Evolutionary conservation across 2,113 vertebrate species (phyloP).

Genomic region (Crotalus tigris): DNA sequence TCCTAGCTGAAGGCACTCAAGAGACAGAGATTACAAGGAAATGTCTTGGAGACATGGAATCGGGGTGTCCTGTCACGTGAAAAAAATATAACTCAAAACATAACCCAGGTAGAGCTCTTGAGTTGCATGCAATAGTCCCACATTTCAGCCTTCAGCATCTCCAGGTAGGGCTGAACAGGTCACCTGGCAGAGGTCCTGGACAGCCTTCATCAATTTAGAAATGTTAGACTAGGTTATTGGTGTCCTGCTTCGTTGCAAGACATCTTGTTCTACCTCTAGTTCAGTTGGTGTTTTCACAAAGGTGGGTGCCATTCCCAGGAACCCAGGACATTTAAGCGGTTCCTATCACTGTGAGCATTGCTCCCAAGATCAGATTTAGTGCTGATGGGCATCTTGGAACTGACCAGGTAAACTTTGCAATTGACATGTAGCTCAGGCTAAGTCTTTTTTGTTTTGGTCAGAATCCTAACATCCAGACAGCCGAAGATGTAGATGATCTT

Average conservation of each 20-base stretch:
- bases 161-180: background rate
- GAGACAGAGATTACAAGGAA: background rate
- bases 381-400: background rate
- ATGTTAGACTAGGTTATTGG: background rate
- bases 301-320: background rate
- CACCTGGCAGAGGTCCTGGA: background rate
- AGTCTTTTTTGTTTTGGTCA: conserved; percentile 51
- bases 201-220: background rate
- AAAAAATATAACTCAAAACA: background rate
- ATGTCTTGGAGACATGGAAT: background rate
- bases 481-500: conserved; percentile 74
- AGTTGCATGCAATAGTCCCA: background rate
- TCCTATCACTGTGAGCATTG: background rate
- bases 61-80: background rate
- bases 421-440: background rate
- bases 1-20: background rate
- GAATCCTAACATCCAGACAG: conserved; percentile 66
- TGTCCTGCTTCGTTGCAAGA: background rate
- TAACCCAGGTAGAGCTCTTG: background rate
- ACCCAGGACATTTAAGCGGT: background rate
- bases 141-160: background rate
- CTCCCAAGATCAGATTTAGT: background rate
- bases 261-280: background rate
- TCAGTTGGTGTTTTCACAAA: background rate
- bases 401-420: background rate